Evolutionary conservation across 2,113 vertebrate species (phyloP), one percentile per base, ranked within the genome.

Genomic region (Irena cyanogastra): DNA sequence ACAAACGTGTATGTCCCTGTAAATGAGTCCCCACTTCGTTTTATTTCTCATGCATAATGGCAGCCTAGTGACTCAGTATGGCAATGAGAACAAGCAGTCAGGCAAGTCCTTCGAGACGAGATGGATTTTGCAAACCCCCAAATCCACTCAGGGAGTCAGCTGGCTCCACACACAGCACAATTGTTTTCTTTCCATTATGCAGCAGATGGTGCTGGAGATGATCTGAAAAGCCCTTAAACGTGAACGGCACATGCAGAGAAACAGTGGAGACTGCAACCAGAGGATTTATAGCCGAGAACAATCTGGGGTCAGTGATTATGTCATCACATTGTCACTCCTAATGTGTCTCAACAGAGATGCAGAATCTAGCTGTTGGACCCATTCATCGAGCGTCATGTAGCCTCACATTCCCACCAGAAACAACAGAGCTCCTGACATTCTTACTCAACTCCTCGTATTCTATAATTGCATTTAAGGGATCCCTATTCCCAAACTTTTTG

Each of bases 211-310:
- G 83, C 76, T 53, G 39, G 78, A 94, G 87, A 95, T 84, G 89
- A 95, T 95, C 89, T 93, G 91, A 94, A 97, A 95, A 95, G 95
- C 89, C 78, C 78, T 91, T 87, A 90, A 96, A 94, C 2, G 8
- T 71, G 91, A 91, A 83, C 6, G 0, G 78, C 95, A 89, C 89
- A 89, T 68, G 89, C 60, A 93, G 93, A 84, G 70, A 39, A 94
- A 71, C 65, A 89, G 81, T 3, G 24, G 87, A 85, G 87, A 78
- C 68, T 35, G 59, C 85, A 80, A 80, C 44, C 86, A 63, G 61
- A 95, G 91, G 81, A 95, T 95, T 93, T 95, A 95, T 82, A 85
- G 65, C 89, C 0, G 12, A 87, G 89, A 92, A 94, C 63, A 94
- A 91, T 75, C 87, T 91, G 74, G 80, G 72, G 91, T 92, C 89